Evolutionary conservation across 2,113 vertebrate species (phyloP).

Genomic region (Tringa solitaria): DNA sequence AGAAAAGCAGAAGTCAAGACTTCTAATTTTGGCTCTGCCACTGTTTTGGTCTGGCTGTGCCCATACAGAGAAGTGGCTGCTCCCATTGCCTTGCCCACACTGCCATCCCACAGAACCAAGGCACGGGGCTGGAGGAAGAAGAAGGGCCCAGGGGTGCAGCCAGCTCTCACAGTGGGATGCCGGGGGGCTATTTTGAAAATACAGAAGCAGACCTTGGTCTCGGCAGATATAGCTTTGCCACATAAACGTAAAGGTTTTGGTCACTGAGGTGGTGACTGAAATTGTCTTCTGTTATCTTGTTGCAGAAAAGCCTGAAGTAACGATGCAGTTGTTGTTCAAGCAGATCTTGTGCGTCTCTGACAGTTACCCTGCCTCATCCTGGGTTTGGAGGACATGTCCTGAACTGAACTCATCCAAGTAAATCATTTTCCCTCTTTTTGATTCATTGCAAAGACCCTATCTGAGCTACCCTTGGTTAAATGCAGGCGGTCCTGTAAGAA

Average conservation of each 20-base stretch:
- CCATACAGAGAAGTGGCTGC: not conserved
- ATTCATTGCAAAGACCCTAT: not conserved
- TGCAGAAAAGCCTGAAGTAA: conserved; percentile 71
- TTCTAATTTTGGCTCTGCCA: not conserved
- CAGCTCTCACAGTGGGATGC: not conserved
- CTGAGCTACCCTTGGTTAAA: not conserved
- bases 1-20: conserved; percentile 13
- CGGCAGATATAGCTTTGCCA: not conserved
- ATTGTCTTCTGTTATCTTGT: not conserved
- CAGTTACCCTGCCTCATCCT: conserved; percentile 71
- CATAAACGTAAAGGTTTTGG: not conserved
- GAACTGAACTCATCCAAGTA: conserved; percentile 67
- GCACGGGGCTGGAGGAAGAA: not conserved
- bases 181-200: not conserved
- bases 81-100: not conserved
- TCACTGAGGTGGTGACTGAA: not conserved
- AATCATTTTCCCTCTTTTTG: conserved; percentile 1
- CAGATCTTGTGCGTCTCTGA: conserved; percentile 68
- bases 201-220: not conserved
- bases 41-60: not conserved
- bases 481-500: not conserved
- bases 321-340: not conserved
- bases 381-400: conserved; percentile 74
- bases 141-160: not conserved
- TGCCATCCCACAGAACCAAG: not conserved